These are phyloP conservation scores for Drosophila ogumai DNA, from an alignment of 1,140 invertebrate genomes.

Conservation along the genomic window DNA sequence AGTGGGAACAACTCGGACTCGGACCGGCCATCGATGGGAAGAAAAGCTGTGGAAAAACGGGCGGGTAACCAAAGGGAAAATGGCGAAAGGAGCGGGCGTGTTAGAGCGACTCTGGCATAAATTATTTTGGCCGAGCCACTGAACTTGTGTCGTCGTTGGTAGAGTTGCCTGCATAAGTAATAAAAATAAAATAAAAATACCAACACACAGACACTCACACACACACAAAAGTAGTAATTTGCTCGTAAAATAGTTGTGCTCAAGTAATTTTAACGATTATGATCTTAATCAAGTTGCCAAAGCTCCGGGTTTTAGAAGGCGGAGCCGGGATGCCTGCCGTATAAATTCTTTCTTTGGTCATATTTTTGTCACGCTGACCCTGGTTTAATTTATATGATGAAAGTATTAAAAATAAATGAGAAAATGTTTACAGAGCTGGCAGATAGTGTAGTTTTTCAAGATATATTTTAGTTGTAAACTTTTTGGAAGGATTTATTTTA, in stretches of 20 bases:
- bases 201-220: constrained; percentile 2
- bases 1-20: constrained; percentile 1
- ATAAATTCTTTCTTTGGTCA: neutral
- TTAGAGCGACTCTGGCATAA: constrained; percentile 49
- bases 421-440: neutral
- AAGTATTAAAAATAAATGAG: constrained; percentile 16
- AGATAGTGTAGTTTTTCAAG: neutral
- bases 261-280: constrained; percentile 67
- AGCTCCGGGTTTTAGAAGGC: constrained; percentile 2
- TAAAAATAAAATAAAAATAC: constrained; percentile 55
- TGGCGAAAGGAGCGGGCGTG: constrained; percentile 13
- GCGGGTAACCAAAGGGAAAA: constrained; percentile 11
- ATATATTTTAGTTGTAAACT: neutral
- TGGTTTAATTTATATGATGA: constrained; percentile 10
- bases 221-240: constrained; percentile 43
- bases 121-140: constrained; percentile 48
- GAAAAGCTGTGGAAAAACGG: constrained; percentile 5
- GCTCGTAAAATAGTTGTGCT: constrained; percentile 60
- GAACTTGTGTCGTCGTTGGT: constrained; percentile 40
- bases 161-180: constrained; percentile 48
- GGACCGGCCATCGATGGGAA: constrained; percentile 24
- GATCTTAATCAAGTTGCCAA: constrained; percentile 57
- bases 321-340: neutral
- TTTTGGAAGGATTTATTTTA: neutral
- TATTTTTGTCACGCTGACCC: constrained; percentile 39